Evolutionary conservation across 2,888 invertebrate genomes (phyloP).

Genomic region (Teleogryllus oceanicus): DNA sequence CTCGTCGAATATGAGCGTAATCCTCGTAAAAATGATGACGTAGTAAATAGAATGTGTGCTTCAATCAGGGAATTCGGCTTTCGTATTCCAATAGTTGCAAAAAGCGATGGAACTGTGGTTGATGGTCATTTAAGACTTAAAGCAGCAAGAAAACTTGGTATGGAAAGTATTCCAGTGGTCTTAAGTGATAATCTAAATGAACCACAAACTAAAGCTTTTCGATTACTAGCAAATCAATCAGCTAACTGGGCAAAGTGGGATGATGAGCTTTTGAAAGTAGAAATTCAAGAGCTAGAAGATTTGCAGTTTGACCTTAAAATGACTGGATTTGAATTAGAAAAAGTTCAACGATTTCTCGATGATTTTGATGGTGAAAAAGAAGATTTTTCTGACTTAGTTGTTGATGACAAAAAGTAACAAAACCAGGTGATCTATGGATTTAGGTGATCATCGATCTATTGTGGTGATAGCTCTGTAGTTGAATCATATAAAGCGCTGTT

Average conservation of each 20-base stretch:
- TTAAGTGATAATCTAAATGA: neutral
- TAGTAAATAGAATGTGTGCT: constrained; percentile 19
- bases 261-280: neutral
- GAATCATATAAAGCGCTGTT: neutral
- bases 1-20: neutral
- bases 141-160: constrained; percentile 21
- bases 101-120: constrained; percentile 20
- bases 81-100: constrained; percentile 22
- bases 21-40: constrained; percentile 11
- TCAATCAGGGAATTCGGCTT: neutral
- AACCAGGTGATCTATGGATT: neutral
- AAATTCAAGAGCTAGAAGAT: constrained; percentile 24
- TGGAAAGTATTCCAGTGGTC: constrained; percentile 11
- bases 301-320: constrained; percentile 22
- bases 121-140: constrained; percentile 23
- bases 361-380: constrained; percentile 20
- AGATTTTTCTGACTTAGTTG: constrained; percentile 3
- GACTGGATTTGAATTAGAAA: constrained; percentile 21
- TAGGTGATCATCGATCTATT: constrained; percentile 21
- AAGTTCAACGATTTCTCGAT: constrained; percentile 10
- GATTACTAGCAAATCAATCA: constrained; percentile 21
- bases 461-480: constrained; percentile 20
- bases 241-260: constrained; percentile 22
- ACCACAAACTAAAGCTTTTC: constrained; percentile 20
- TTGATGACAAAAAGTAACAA: constrained; percentile 21